A percentile compares a stretch with the other conserved stretches of the same genome.
These are phyloP conservation scores for Spongia lamella DNA, from an alignment of 37 sponge, comb jelly and placozoan genomes.

Conservation along the genomic window DNA sequence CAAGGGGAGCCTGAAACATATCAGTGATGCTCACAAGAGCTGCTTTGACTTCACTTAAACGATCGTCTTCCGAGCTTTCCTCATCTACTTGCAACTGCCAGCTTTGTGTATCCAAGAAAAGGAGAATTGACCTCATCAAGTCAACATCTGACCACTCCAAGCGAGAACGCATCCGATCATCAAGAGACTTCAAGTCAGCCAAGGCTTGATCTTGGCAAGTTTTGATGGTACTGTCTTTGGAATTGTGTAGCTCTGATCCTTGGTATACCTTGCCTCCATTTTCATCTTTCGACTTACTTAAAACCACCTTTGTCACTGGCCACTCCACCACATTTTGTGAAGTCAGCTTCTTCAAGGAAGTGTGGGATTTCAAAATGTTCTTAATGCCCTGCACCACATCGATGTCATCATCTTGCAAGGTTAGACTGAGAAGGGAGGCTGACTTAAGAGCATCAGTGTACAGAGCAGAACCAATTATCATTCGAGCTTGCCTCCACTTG, in stretches of 20 bases:
- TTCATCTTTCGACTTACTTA: slow-evolving; percentile 16
- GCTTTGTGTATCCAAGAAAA: slow-evolving; percentile 36
- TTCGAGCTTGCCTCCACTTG: slow-evolving; percentile 42
- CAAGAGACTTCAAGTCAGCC: slow-evolving; percentile 26
- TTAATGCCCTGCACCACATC: slow-evolving; percentile 43
- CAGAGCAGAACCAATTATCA: slow-evolving; percentile 49
- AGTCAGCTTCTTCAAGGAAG: slow-evolving; percentile 28
- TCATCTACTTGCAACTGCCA: slow-evolving; percentile 20
- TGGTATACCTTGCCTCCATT: slow-evolving; percentile 33
- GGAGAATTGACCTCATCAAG: slow-evolving; percentile 40
- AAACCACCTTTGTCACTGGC: slow-evolving; percentile 46
- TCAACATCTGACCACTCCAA: slow-evolving; percentile 46
- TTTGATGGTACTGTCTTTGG: neutral
- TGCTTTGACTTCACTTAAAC: slow-evolving; percentile 20
- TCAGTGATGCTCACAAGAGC: slow-evolving; percentile 33
- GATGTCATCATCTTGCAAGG: slow-evolving; percentile 33
- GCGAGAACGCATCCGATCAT: slow-evolving; percentile 28
- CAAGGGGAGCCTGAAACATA: slow-evolving; percentile 33
- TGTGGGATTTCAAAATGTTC: slow-evolving; percentile 42
- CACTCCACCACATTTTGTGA: slow-evolving; percentile 35
- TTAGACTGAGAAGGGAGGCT: slow-evolving; percentile 54
- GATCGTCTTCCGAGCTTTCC: slow-evolving; percentile 1
- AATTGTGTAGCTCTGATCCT: slow-evolving; percentile 34
- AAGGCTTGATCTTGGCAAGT: slow-evolving; percentile 6
- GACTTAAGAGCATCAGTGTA: slow-evolving; percentile 53